A percentile compares a stretch with the other conserved stretches of the same genome.
phyloP scores from a whole-genome alignment of 2,113 vertebrate genomes.

The Accipiter cooperii region DNA sequence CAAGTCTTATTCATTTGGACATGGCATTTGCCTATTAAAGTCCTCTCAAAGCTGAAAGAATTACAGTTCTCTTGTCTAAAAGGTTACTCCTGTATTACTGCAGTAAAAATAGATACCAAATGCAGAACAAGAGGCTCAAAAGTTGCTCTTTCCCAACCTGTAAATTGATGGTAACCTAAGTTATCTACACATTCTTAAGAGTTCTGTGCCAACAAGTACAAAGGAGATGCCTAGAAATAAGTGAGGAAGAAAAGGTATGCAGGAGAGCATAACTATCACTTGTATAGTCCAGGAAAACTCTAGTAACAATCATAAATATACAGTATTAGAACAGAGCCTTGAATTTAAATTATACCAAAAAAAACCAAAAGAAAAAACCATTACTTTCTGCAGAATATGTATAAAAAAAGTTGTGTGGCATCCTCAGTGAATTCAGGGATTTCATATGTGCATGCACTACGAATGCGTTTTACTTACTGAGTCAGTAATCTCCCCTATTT shows the following conservation, averaged over 20 bases:
- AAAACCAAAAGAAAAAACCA: rapidly evolving
- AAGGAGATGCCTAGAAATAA: background rate
- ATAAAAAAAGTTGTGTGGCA: background rate
- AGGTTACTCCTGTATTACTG: background rate
- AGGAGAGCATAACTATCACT: background rate
- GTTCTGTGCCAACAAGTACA: background rate
- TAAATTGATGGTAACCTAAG: background rate
- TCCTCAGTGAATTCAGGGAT: background rate
- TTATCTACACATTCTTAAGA: background rate
- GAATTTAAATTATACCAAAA: background rate
- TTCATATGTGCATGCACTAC: background rate
- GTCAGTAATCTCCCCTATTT: background rate
- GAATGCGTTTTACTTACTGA: background rate
- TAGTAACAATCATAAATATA: background rate
- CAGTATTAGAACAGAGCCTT: background rate
- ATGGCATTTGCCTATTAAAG: background rate
- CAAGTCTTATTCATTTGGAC: background rate
- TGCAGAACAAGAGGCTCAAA: background rate
- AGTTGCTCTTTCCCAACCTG: background rate
- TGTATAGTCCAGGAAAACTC: background rate
- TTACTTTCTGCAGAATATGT: background rate
- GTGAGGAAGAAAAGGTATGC: background rate
- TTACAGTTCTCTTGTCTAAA: background rate
- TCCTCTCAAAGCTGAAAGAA: background rate
- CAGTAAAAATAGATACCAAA: background rate